Evolutionary conservation across 2,113 vertebrate species (phyloP).

Genomic region (Pterophyllum scalare): DNA sequence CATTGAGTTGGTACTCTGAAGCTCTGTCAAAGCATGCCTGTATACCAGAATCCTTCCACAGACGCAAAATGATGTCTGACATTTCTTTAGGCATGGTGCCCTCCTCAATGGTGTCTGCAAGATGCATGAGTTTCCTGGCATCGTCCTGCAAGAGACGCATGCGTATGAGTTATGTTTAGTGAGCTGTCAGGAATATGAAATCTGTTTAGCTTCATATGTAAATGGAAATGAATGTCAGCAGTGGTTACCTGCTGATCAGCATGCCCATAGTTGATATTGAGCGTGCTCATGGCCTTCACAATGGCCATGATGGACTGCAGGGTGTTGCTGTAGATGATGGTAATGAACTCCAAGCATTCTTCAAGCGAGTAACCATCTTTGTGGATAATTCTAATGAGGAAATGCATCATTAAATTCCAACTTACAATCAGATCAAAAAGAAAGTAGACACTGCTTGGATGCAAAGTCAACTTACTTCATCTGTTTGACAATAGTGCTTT

Average conservation of each 20-base stretch:
- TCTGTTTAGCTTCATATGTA: neutral
- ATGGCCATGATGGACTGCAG: constrained; percentile 96
- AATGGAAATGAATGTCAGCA: neutral
- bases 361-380: constrained; percentile 96
- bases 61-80: constrained; percentile 91
- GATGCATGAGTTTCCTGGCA: constrained; percentile 92
- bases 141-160: constrained; percentile 84
- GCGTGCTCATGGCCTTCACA: constrained; percentile 91
- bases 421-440: neutral
- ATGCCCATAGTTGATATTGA: constrained; percentile 91
- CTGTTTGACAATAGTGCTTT: constrained; percentile 99
- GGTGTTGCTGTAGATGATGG: constrained; percentile 97
- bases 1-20: constrained; percentile 98
- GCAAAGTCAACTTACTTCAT: constrained; percentile 91
- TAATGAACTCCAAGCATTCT: constrained; percentile 94
- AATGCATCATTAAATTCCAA: neutral
- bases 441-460: neutral
- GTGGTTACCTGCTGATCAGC: constrained; percentile 85
- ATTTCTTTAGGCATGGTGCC: constrained; percentile 97
- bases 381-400: constrained; percentile 92
- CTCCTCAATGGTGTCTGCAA: constrained; percentile 96
- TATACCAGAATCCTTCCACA: constrained; percentile 96
- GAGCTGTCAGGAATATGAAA: neutral
- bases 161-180: neutral
- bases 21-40: constrained; percentile 94